These are phyloP conservation scores for Gorsachius magnificus DNA, from an alignment of 2,797 vertebrate species.

Conservation along the genomic window DNA sequence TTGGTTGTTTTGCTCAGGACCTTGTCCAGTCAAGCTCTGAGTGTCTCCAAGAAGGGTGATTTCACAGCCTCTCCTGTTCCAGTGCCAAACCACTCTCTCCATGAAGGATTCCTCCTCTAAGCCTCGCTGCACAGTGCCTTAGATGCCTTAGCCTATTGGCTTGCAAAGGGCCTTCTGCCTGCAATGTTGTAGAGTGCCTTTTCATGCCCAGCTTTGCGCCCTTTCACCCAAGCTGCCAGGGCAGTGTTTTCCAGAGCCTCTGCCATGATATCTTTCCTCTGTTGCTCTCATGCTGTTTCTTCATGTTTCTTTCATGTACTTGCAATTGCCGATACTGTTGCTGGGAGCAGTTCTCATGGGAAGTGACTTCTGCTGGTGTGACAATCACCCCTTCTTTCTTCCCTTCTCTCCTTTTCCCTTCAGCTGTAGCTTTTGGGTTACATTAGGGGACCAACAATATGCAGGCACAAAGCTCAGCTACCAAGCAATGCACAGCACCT, in stretches of 20 bases:
- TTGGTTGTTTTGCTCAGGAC: not conserved
- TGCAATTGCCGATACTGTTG: fast-evolving
- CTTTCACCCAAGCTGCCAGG: not conserved
- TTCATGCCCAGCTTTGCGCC: not conserved
- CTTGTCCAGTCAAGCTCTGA: not conserved
- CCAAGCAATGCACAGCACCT: not conserved
- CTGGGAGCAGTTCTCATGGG: not conserved
- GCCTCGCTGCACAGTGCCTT: not conserved
- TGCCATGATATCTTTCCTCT: not conserved
- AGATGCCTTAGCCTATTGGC: not conserved
- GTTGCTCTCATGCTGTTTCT: not conserved
- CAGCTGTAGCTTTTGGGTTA: not conserved
- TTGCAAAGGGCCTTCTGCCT: not conserved
- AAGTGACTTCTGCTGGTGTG: not conserved
- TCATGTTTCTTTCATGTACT: not conserved
- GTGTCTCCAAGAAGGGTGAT: not conserved
- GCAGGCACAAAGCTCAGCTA: not conserved
- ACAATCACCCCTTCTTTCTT: not conserved
- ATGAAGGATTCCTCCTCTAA: not conserved
- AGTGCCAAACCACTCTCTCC: not conserved
- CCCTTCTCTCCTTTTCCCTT: not conserved
- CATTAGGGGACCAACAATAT: not conserved
- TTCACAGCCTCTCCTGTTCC: not conserved
- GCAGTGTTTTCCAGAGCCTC: not conserved
- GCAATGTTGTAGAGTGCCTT: not conserved